Evolutionary conservation across 2,888 invertebrate genomes (phyloP).

Genomic region (Myathropa florea): DNA sequence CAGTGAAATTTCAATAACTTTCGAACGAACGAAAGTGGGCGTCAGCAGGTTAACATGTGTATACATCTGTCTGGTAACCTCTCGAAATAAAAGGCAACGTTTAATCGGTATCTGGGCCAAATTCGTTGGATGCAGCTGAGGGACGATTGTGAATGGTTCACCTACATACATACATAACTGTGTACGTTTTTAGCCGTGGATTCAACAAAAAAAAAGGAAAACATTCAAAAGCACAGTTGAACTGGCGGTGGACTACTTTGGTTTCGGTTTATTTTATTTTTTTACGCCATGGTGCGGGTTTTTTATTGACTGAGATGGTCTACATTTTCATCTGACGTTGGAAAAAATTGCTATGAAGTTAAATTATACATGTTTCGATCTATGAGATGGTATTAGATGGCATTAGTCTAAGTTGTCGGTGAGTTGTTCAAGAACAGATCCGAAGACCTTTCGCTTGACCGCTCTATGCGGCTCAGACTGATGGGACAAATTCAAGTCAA

Average conservation of each 20-base stretch:
- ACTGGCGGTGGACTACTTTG: neutral
- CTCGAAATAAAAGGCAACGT: slow-evolving; percentile 15
- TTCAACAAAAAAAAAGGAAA: neutral
- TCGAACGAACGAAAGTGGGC: slow-evolving; percentile 64
- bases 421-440: no score
- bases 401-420: no score
- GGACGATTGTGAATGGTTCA: slow-evolving; percentile 30
- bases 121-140: slow-evolving; percentile 44
- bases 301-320: neutral
- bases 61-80: slow-evolving; percentile 45
- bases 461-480: no score
- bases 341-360: no score
- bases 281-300: neutral
- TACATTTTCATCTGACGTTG: neutral
- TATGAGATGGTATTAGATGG: no score
- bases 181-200: neutral
- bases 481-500: no score
- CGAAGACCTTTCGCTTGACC: no score
- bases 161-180: slow-evolving; percentile 36
- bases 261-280: neutral
- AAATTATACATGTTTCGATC: no score
- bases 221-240: neutral
- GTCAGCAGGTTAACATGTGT: slow-evolving; percentile 69
- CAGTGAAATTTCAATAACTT: slow-evolving; percentile 68
- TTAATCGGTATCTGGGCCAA: slow-evolving; percentile 64